Evolutionary conservation across 2,888 invertebrate species (phyloP).

Genomic region (Clistopyga incitator): DNA sequence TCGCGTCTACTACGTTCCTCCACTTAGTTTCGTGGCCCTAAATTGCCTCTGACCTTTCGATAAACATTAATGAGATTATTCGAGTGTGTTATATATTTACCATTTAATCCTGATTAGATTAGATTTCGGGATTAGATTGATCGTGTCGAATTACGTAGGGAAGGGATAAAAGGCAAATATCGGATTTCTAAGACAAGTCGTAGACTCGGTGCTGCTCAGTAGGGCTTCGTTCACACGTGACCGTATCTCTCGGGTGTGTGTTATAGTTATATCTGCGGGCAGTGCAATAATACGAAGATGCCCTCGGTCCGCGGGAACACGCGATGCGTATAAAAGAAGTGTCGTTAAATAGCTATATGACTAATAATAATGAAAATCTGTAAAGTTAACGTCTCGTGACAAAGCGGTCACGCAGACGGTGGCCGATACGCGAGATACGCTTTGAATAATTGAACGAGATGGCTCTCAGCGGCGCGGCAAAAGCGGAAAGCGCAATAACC

Average conservation of each 20-base stretch:
- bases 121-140: constrained; percentile 60
- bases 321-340: constrained; percentile 73
- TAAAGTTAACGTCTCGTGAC: constrained; percentile 72
- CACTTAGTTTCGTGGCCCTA: neutral
- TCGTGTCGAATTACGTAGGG: constrained; percentile 52
- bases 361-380: constrained; percentile 74
- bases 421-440: constrained; percentile 63
- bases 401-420: constrained; percentile 63
- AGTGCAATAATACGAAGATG: neutral
- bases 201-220: constrained; percentile 42
- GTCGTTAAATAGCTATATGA: constrained; percentile 71
- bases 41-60: neutral
- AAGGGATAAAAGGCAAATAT: constrained; percentile 54
- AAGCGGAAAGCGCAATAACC: constrained; percentile 36
- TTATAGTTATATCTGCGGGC: neutral
- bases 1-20: neutral
- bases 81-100: neutral
- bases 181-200: constrained; percentile 53
- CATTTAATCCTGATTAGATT: constrained; percentile 18
- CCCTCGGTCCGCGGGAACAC: constrained; percentile 72
- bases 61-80: neutral
- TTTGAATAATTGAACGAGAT: constrained; percentile 69
- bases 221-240: constrained; percentile 60
- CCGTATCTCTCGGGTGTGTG: neutral
- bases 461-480: constrained; percentile 57